Evolutionary conservation across 2,888 invertebrate genomes (phyloP).

Genomic region (Allolobophora icterica): DNA sequence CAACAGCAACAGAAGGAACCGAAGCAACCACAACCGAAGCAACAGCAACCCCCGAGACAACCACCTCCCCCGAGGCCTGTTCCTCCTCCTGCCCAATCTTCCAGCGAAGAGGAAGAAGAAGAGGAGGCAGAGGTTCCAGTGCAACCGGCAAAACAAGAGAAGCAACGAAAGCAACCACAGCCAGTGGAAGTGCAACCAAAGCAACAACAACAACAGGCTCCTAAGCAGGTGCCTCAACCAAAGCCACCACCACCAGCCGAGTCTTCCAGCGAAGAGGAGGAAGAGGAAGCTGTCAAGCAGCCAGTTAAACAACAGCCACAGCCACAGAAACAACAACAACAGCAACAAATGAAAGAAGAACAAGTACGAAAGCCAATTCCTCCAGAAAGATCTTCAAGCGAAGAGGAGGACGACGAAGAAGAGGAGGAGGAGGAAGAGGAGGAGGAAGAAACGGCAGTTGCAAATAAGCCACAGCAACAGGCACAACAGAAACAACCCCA

Average conservation of each 20-base stretch:
- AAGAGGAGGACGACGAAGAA: conserved; percentile 22
- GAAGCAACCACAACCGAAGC: neutral
- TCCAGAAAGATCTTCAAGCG: neutral
- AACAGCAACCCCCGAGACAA: neutral
- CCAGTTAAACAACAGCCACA: neutral
- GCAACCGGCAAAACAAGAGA: neutral
- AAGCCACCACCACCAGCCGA: neutral
- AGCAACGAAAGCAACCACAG: neutral
- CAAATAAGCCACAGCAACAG: neutral
- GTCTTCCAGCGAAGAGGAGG: conserved; percentile 5
- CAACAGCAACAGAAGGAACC: neutral
- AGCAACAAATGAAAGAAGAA: neutral
- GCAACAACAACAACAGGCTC: conserved; percentile 14
- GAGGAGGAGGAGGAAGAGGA: conserved; percentile 22
- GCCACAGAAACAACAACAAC: neutral
- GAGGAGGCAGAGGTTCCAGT: neutral
- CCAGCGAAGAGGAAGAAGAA: neutral
- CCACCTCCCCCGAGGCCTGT: neutral
- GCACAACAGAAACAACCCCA: neutral
- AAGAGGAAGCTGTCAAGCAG: neutral
- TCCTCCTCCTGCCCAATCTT: neutral
- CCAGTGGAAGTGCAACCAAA: neutral
- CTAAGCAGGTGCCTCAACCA: neutral
- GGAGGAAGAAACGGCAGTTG: neutral
- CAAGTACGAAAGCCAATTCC: neutral